These are phyloP conservation scores for Meandrusa payeni DNA, from an alignment of 2,888 invertebrate species.

Conservation along the genomic window DNA sequence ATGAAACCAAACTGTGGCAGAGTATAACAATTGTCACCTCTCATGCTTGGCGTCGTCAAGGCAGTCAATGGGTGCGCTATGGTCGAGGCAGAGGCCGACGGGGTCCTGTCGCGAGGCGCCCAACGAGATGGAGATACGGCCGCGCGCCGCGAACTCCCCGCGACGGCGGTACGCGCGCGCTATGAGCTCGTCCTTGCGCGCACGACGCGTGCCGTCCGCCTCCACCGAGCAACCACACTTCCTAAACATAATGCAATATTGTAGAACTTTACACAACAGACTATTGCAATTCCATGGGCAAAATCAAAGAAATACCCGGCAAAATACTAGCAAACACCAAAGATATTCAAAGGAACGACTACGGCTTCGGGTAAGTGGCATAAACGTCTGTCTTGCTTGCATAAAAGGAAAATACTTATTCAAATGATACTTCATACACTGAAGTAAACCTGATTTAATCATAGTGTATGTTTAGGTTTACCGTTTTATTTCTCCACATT, in stretches of 20 bases:
- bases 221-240: constrained; percentile 88
- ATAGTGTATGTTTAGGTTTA: too few species aligned
- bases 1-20: neutral
- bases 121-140: constrained; percentile 92
- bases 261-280: too few species aligned
- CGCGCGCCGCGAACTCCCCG: constrained; percentile 90
- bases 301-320: too few species aligned
- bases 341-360: too few species aligned
- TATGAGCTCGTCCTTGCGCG: constrained; percentile 93
- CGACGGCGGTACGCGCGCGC: constrained; percentile 94
- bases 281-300: too few species aligned
- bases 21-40: constrained; percentile 43
- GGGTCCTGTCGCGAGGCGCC: constrained; percentile 95
- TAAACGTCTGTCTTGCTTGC: too few species aligned
- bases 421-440: too few species aligned
- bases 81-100: constrained; percentile 84
- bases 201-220: constrained; percentile 75
- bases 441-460: too few species aligned
- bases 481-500: too few species aligned
- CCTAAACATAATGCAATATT: constrained; percentile 57
- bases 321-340: too few species aligned
- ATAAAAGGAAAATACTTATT: too few species aligned
- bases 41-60: constrained; percentile 67
- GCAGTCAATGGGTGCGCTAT: constrained; percentile 61
- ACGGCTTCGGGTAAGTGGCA: too few species aligned